Conservation (phyloP, 2,888 invertebrate species). For the Biston stratarius region DNA sequence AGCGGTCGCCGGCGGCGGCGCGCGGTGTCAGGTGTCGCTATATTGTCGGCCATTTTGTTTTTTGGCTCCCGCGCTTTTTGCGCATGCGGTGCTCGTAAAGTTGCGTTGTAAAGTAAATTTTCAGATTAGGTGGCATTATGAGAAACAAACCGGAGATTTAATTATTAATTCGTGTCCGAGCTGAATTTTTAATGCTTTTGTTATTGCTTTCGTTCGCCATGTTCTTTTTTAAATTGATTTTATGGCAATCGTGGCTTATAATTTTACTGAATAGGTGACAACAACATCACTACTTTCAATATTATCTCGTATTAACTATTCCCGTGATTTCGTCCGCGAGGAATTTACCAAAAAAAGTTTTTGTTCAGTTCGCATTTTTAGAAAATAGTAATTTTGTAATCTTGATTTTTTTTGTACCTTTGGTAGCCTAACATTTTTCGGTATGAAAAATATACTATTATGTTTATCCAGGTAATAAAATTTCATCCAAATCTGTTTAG, state of each 20-base stretch:
- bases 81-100: slow-evolving; percentile 69
- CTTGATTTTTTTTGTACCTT: too few relatives aligned
- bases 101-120: slow-evolving; percentile 83
- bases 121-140: slow-evolving; percentile 83
- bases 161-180: slow-evolving; percentile 75
- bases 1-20: slow-evolving; percentile 43
- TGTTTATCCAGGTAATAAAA: too few relatives aligned
- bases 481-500: too few relatives aligned
- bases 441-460: too few relatives aligned
- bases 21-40: slow-evolving; percentile 73
- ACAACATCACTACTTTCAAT: too few relatives aligned
- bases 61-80: slow-evolving; percentile 73
- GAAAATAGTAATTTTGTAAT: too few relatives aligned
- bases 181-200: slow-evolving; percentile 27
- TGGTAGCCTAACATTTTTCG: too few relatives aligned
- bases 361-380: too few relatives aligned
- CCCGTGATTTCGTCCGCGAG: too few relatives aligned
- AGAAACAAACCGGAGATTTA: slow-evolving; percentile 83
- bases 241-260: not conserved
- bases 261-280: not conserved
- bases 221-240: slow-evolving; percentile 15
- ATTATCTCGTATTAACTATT: too few relatives aligned
- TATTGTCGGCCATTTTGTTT: slow-evolving; percentile 70
- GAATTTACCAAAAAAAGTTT: too few relatives aligned
- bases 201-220: slow-evolving; percentile 19